Conservation (phyloP, 2,888 invertebrate species). For the Panopea generosa region DNA sequence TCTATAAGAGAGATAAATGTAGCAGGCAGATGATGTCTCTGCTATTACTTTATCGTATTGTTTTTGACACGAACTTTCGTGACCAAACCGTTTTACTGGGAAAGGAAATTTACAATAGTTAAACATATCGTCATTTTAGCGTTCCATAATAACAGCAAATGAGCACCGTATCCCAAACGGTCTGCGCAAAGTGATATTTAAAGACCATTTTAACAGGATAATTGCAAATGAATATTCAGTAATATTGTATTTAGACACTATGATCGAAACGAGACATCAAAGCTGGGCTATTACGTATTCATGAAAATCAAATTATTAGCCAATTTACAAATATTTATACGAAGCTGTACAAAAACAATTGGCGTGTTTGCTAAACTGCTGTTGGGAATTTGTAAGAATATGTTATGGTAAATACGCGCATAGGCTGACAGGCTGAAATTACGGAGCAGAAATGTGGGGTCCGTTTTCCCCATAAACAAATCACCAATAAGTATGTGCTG, state of each 20-base stretch:
- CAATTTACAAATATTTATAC: slow-evolving; percentile 57
- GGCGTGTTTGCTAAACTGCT: neutral
- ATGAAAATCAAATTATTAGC: slow-evolving; percentile 44
- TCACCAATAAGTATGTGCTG: too few relatives aligned
- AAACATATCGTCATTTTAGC: slow-evolving; percentile 37
- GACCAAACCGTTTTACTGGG: slow-evolving; percentile 35
- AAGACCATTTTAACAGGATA: slow-evolving; percentile 39
- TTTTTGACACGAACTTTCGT: slow-evolving; percentile 38
- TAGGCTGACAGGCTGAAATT: slow-evolving; percentile 6
- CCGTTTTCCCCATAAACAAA: too few relatives aligned
- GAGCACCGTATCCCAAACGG: slow-evolving; percentile 33
- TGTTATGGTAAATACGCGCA: slow-evolving; percentile 2
- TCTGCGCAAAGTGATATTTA: slow-evolving; percentile 34
- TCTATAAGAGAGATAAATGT: slow-evolving; percentile 7
- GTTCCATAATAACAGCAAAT: slow-evolving; percentile 48
- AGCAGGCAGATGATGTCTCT: neutral
- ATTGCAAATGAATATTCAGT: slow-evolving; percentile 44
- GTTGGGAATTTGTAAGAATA: slow-evolving; percentile 14
- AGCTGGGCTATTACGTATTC: slow-evolving; percentile 22
- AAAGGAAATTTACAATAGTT: slow-evolving; percentile 47
- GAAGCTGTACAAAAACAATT: too few relatives aligned
- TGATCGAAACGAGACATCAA: slow-evolving; percentile 38
- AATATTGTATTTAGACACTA: slow-evolving; percentile 46
- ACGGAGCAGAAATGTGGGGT: neutral
- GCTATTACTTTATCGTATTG: slow-evolving; percentile 15